phyloP scores from a whole-genome alignment of 1,140 invertebrate species.

The Calliphora vicina region DNA sequence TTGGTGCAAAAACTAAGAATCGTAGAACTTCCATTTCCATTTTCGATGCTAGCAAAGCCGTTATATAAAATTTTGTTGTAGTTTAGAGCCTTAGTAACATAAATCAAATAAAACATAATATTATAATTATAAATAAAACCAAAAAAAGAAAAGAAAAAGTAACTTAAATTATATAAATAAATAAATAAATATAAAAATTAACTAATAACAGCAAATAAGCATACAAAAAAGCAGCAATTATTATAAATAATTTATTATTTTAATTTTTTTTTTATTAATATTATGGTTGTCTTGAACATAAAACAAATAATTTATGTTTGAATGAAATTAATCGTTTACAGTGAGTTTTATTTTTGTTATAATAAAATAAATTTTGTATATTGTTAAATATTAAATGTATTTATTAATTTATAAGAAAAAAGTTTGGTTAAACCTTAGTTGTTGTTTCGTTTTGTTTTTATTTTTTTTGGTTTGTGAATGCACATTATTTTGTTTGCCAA shows the following conservation, averaged over 20 bases:
- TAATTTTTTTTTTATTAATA: not conserved
- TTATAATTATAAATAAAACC: not conserved
- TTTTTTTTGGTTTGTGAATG: too few relatives aligned
- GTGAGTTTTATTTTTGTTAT: not conserved
- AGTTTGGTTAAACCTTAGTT: not conserved
- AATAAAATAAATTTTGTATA: not conserved
- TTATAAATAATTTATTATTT: not conserved
- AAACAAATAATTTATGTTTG: not conserved
- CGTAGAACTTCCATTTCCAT: not conserved
- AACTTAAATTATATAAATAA: not conserved
- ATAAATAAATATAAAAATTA: not conserved
- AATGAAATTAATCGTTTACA: not conserved
- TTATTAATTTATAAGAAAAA: not conserved
- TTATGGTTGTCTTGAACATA: not conserved
- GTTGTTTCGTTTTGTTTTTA: not conserved
- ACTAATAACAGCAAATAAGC: constrained; percentile 16
- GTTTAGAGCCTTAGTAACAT: not conserved
- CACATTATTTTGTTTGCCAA: not conserved
- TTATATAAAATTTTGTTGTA: not conserved
- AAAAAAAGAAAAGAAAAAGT: not conserved
- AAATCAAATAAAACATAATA: not conserved
- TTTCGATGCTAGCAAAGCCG: not conserved
- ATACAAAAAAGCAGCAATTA: not conserved
- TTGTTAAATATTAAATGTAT: not conserved
- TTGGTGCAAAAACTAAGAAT: not conserved